Conservation (phyloP, 2,888 invertebrate species). For the Adela reaumurella region DNA sequence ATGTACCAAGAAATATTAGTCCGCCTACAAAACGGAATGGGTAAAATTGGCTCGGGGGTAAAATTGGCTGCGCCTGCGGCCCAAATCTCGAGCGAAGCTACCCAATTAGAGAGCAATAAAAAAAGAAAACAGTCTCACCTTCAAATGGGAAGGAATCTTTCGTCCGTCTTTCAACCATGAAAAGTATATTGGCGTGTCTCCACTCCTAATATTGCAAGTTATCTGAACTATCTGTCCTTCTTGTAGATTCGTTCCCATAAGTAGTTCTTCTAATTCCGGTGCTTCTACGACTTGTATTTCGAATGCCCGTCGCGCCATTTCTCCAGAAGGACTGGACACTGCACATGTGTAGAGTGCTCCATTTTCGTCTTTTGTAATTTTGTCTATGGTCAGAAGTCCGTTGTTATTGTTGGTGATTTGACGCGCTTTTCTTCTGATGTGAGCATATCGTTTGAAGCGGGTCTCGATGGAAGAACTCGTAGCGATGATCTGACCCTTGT, state of each 20-base stretch:
- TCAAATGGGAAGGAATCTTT: slow-evolving; percentile 58
- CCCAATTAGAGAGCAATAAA: too few relatives aligned
- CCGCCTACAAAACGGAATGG: too few relatives aligned
- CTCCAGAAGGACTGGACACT: slow-evolving; percentile 70
- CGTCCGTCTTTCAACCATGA: slow-evolving; percentile 67
- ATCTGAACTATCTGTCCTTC: slow-evolving; percentile 82
- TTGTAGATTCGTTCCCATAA: slow-evolving; percentile 74
- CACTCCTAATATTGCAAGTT: slow-evolving; percentile 72
- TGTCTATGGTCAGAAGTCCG: slow-evolving; percentile 59
- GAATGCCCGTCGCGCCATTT: slow-evolving; percentile 68
- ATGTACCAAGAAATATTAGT: too few relatives aligned
- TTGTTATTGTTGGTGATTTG: slow-evolving; percentile 34
- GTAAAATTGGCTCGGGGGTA: too few relatives aligned
- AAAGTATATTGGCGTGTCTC: slow-evolving; percentile 68
- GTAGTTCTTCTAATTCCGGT: slow-evolving; percentile 77
- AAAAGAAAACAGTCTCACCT: too few relatives aligned
- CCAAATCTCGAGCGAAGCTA: too few relatives aligned
- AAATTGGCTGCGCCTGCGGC: too few relatives aligned
- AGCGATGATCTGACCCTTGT: slow-evolving; percentile 33
- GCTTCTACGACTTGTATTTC: slow-evolving; percentile 72
- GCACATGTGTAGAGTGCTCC: slow-evolving; percentile 76
- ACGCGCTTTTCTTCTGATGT: slow-evolving; percentile 24
- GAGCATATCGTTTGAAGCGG: slow-evolving; percentile 32
- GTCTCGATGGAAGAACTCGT: slow-evolving; percentile 34
- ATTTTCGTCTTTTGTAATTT: slow-evolving; percentile 62